A percentile compares a stretch with the other conserved stretches of the same genome.
phyloP scores from a whole-genome alignment of 2,797 vertebrate genomes.

The Protosalanx chinensis region DNA sequence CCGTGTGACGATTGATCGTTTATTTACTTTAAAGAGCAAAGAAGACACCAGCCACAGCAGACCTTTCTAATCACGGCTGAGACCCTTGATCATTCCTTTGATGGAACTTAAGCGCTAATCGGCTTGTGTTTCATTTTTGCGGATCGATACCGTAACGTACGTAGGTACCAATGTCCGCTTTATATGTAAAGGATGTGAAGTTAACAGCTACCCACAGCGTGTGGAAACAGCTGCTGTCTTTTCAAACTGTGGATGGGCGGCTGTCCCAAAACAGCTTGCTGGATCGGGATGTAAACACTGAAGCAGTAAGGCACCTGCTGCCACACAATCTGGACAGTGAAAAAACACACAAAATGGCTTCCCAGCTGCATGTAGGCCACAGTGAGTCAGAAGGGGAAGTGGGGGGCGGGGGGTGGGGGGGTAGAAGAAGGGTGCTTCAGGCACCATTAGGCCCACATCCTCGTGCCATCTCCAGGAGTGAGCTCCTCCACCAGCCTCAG shows the following conservation, averaged over 20 bases:
- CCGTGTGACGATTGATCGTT: background rate
- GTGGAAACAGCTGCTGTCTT: constrained; percentile 62
- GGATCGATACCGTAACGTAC: background rate
- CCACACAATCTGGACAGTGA: constrained; percentile 34
- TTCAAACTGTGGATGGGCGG: constrained; percentile 37
- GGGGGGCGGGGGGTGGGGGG: constrained; percentile 26
- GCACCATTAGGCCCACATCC: constrained; percentile 62
- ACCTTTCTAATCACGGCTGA: background rate
- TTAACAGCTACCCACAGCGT: constrained; percentile 43
- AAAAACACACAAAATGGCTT: constrained; percentile 59
- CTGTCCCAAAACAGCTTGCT: constrained; percentile 21
- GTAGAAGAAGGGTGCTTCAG: constrained; percentile 52
- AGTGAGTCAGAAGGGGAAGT: constrained; percentile 41
- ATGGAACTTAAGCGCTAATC: background rate
- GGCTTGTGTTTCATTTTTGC: background rate
- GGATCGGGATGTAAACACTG: constrained; percentile 19
- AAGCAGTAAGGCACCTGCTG: constrained; percentile 61
- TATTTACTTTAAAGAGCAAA: constrained; percentile 6
- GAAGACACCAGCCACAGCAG: background rate
- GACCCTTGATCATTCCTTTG: too few species aligned
- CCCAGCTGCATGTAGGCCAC: constrained; percentile 56
- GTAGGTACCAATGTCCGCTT: too few species aligned
- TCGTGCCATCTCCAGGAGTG: constrained; percentile 48
- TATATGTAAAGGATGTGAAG: background rate
- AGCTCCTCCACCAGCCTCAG: constrained; percentile 45